Conservation (phyloP, 2,797 vertebrate genomes). For the Avahi laniger region DNA sequence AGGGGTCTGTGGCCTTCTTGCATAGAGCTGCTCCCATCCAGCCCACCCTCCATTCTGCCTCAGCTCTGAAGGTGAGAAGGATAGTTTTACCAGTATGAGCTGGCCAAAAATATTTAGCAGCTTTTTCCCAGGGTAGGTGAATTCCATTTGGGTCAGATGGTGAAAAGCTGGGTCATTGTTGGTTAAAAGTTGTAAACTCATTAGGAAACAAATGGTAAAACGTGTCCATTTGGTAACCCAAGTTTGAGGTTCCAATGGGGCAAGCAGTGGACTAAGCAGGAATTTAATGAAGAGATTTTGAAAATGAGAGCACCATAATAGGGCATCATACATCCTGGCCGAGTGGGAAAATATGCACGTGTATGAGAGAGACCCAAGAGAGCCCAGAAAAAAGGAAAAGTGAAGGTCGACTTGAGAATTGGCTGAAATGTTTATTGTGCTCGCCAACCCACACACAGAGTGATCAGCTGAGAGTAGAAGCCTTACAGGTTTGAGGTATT, state of each 20-base stretch:
- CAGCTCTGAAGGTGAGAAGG: not conserved
- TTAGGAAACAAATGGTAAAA: not conserved
- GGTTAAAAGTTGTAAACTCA: not conserved
- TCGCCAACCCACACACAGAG: not conserved
- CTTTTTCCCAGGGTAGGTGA: not conserved
- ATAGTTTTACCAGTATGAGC: not conserved
- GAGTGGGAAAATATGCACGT: not conserved
- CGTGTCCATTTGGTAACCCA: not conserved
- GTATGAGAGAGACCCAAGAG: not conserved
- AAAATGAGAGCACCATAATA: not conserved
- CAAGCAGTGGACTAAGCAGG: not conserved
- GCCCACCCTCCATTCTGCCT: not conserved
- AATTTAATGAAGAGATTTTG: not conserved
- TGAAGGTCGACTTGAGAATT: not conserved
- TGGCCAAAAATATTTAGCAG: not conserved
- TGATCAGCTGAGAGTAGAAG: not conserved
- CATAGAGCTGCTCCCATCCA: not conserved
- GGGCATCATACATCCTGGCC: not conserved
- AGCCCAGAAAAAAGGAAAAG: not conserved
- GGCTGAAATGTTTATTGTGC: not conserved
- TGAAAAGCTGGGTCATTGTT: not conserved
- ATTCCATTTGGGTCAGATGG: not conserved
- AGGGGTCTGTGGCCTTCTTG: not conserved
- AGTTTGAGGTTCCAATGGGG: not conserved
- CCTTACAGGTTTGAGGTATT: not conserved